These are phyloP conservation scores for Sclerodermus sp. DNA, from an alignment of 2,888 invertebrate species.

Conservation along the genomic window DNA sequence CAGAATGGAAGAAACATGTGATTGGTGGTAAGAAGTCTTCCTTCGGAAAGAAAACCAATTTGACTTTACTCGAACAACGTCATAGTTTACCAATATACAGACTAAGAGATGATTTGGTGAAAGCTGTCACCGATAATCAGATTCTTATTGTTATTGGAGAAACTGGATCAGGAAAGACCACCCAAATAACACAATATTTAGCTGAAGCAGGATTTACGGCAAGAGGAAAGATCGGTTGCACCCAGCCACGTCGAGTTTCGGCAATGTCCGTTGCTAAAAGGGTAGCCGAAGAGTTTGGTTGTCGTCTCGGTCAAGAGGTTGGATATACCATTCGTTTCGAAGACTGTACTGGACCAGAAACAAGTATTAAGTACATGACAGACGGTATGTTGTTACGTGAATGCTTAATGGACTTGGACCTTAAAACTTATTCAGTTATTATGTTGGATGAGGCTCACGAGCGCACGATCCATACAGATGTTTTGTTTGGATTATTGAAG, in stretches of 20 bases:
- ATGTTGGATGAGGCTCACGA: conserved; percentile 99
- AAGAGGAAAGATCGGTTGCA: conserved; percentile 83
- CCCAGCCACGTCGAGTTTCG: conserved; percentile 95
- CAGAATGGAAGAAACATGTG: conserved; percentile 99
- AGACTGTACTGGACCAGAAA: conserved; percentile 84
- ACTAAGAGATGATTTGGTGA: conserved; percentile 93
- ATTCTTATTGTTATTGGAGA: conserved; percentile 88
- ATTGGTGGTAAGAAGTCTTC: conserved; percentile 97
- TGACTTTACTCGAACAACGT: conserved; percentile 91
- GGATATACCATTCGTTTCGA: conserved; percentile 95
- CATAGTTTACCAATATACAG: conserved; percentile 96
- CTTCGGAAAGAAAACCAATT: conserved; percentile 95
- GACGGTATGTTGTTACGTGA: conserved; percentile 96
- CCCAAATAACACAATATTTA: conserved; percentile 97
- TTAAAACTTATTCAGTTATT: conserved; percentile 86
- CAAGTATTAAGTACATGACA: conserved; percentile 98
- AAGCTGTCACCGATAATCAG: conserved; percentile 88
- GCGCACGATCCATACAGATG: conserved; percentile 93
- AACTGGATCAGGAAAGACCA: conserved; percentile 94
- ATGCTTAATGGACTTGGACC: no score
- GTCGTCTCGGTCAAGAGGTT: conserved; percentile 70
- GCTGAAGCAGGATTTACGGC: conserved; percentile 94
- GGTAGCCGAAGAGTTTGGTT: conserved; percentile 86
- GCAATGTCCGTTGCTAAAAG: conserved; percentile 95
- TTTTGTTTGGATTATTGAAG: conserved; percentile 88